Conservation (phyloP, 1,140 invertebrate species). For the Megathymus violae region DNA sequence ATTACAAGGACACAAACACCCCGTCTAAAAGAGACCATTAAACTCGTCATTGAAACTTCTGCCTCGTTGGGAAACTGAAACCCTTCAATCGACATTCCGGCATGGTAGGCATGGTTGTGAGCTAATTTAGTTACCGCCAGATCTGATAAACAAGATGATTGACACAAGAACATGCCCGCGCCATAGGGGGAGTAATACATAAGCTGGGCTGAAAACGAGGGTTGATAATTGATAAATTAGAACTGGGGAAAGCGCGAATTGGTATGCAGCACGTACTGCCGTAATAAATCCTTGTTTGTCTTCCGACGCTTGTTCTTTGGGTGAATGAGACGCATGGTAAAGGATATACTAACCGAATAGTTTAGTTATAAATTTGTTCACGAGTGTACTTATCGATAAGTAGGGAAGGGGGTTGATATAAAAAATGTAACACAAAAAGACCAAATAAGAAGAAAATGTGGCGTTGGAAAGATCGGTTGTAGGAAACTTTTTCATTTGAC, state of each 20-base stretch:
- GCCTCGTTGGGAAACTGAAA: too few species aligned
- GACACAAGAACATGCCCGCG: too few species aligned
- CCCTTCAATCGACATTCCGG: too few species aligned
- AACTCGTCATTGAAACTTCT: too few species aligned
- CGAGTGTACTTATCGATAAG: constrained; percentile 7
- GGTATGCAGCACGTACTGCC: constrained; percentile 45
- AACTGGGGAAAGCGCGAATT: constrained; percentile 18
- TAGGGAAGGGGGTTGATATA: constrained; percentile 45
- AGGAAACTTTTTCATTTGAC: constrained; percentile 69
- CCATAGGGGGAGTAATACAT: too few species aligned
- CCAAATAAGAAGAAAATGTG: constrained; percentile 52
- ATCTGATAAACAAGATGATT: too few species aligned
- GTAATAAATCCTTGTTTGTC: constrained; percentile 61
- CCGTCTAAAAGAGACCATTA: too few species aligned
- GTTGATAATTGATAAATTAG: constrained; percentile 20
- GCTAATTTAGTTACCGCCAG: too few species aligned
- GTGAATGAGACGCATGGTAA: background rate
- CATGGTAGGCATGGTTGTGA: too few species aligned
- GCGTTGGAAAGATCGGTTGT: constrained; percentile 42
- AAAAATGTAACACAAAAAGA: constrained; percentile 49
- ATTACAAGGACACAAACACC: too few species aligned
- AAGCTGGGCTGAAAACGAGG: too few species aligned
- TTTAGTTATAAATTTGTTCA: background rate
- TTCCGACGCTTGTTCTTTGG: constrained; percentile 35
- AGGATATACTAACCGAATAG: background rate